Base-by-base conservation (phyloP, 2,888 invertebrate species). In the Yponomeuta plumbellus region DNA sequence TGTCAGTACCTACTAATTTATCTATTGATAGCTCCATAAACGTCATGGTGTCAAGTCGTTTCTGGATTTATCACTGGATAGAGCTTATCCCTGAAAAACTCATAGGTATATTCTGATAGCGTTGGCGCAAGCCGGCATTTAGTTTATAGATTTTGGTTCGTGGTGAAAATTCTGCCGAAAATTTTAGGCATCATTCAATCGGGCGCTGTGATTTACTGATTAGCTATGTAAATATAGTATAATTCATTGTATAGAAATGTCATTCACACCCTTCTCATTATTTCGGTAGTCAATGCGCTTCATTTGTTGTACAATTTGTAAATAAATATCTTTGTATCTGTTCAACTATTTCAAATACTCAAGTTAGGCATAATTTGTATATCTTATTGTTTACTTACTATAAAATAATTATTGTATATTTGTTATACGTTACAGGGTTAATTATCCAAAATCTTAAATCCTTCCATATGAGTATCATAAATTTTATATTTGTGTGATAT, bases 161-260 rank as follows among this genome's bases (percentile, higher is more conserved):
- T 13, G 44, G 44, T 52, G 17, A 52, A 52, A 52, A 52, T 52
- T 13, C 44, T 17, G 17, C 44, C 17, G 13, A 17, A 17, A 17
- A 52, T 17, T 52, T 52, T 52, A 17, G 68, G 56, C 59, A 69
- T 71, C 73, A 78, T 83, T 84, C 80, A 82, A 86, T 86, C 85
- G 79, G 86, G 83, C 86, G 87, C 90, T 90, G 90, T 90, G 90
- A 90, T 89, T 86, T 85, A 85, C 77, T 83, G 74, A 80, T 78
- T 84, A 83, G 81, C 77, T 79, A 71, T 88, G 81, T 80, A 61
- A 34, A 61, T 61, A 61, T 21, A 4, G 11, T 5, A 2, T n/a
- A 20, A 22, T 21, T n/a, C 17, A 58, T 17, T 52, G 44, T 17
- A 52, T 13, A 52, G 1, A 52, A 13, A 17, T 52, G 17, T 17